A percentile compares a stretch with the other conserved stretches of the same genome.
Evolutionary conservation across 1,140 invertebrate species (phyloP).

Genomic region (Pseudomyrmex concolor): DNA sequence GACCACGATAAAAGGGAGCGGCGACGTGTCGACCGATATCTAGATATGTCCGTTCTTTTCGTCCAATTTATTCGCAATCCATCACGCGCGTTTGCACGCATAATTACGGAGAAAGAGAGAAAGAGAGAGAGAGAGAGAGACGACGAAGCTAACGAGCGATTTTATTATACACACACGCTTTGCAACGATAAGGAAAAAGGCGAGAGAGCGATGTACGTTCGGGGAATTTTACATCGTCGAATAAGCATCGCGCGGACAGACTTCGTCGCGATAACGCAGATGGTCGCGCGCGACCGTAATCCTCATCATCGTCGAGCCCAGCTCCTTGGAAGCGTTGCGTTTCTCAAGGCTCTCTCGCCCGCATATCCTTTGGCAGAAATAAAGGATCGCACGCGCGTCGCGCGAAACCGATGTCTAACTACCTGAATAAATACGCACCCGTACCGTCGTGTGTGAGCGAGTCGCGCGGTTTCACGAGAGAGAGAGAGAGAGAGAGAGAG

Average conservation of each 20-base stretch:
- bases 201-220: background rate
- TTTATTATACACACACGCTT: slow-evolving; percentile 25
- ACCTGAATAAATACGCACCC: slow-evolving; percentile 58
- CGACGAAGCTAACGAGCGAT: slow-evolving; percentile 46
- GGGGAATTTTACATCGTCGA: background rate
- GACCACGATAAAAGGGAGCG: slow-evolving; percentile 5
- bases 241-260: slow-evolving; percentile 17
- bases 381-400: slow-evolving; percentile 51
- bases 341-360: slow-evolving; percentile 54
- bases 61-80: slow-evolving; percentile 49
- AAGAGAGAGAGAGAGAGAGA: no score
- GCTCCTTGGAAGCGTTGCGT: slow-evolving; percentile 3
- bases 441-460: background rate
- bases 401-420: slow-evolving; percentile 51
- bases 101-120: slow-evolving; percentile 19
- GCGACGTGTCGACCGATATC: slow-evolving; percentile 11
- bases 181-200: slow-evolving; percentile 21
- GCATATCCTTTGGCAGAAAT: slow-evolving; percentile 58
- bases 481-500: no score
- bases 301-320: background rate
- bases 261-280: slow-evolving; percentile 43
- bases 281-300: slow-evolving; percentile 19
- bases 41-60: slow-evolving; percentile 13
- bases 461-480: no score
- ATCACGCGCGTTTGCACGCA: slow-evolving; percentile 28